Evolutionary conservation across 2,888 invertebrate species (phyloP).

Genomic region (Ceraclea dissimilis): DNA sequence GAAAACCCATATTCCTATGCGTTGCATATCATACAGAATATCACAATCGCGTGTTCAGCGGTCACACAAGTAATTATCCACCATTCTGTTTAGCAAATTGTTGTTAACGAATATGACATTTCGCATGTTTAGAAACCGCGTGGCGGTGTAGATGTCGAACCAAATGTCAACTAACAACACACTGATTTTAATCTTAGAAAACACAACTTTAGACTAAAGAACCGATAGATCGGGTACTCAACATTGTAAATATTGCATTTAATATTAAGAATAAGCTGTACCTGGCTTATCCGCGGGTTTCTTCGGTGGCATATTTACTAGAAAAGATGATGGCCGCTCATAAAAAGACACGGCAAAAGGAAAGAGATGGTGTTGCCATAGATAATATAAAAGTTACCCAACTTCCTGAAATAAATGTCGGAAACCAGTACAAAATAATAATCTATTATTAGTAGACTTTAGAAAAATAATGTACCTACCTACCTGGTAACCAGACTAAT

Average conservation of each 20-base stretch:
- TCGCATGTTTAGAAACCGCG: constrained; percentile 32
- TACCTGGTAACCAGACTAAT: no score
- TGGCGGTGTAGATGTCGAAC: constrained; percentile 24
- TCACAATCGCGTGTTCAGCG: no score
- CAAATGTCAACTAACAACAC: not conserved
- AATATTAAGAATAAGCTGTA: constrained; percentile 34
- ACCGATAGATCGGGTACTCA: constrained; percentile 6
- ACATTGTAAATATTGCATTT: not conserved
- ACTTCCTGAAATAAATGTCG: no score
- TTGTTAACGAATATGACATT: constrained; percentile 10
- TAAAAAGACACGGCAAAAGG: constrained; percentile 21
- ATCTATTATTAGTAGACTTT: no score
- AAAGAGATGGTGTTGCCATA: not conserved
- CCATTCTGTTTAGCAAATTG: no score
- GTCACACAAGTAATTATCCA: no score
- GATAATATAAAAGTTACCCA: no score
- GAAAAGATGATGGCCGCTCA: constrained; percentile 25
- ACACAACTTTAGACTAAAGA: not conserved
- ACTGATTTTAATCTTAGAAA: not conserved
- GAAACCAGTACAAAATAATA: no score
- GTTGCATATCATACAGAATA: no score
- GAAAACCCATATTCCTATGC: not conserved
- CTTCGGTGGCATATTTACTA: constrained; percentile 66
- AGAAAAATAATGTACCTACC: no score
- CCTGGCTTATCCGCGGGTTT: constrained; percentile 83